Conservation (phyloP, 2,797 vertebrate species). For the Chelon auratus region DNA sequence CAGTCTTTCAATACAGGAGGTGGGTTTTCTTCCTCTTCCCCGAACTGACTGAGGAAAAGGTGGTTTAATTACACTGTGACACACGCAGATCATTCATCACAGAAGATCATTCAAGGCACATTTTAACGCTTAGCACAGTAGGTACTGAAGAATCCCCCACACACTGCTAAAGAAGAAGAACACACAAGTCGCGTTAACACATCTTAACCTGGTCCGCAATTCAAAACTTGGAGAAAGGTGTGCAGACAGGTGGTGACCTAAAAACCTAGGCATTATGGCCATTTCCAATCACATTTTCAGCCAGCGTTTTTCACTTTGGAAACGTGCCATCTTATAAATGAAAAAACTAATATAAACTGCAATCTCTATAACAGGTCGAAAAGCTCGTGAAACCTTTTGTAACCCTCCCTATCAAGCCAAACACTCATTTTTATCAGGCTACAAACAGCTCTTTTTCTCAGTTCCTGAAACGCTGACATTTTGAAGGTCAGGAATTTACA, state of each 20-base stretch:
- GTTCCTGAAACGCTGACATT: constrained; percentile 20
- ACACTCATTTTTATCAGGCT: background rate
- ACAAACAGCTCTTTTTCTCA: constrained; percentile 12
- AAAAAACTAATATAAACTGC: constrained; percentile 1
- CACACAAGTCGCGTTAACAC: constrained; percentile 5
- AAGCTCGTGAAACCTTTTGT: background rate
- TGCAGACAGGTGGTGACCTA: background rate
- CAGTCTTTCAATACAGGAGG: constrained; percentile 23
- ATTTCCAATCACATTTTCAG: background rate
- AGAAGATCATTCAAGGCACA: constrained; percentile 40
- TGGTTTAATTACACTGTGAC: no score
- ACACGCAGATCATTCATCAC: constrained; percentile 36
- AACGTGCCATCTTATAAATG: background rate
- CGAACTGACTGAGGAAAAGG: background rate
- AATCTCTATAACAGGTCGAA: background rate
- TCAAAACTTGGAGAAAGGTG: no score
- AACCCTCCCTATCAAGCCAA: background rate
- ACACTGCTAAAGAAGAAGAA: background rate
- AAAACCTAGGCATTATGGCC: background rate
- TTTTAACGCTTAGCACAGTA: constrained; percentile 28
- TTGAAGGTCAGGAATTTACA: constrained; percentile 28
- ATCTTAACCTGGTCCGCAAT: background rate
- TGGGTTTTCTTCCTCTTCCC: constrained; percentile 19
- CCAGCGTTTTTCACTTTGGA: no score
- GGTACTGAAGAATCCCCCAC: background rate